Percentiles rank a stretch among this genome's conserved stretches.
These are phyloP conservation scores for Eristalinus aeneus DNA, from an alignment of 2,888 invertebrate species.

Conservation along the genomic window DNA sequence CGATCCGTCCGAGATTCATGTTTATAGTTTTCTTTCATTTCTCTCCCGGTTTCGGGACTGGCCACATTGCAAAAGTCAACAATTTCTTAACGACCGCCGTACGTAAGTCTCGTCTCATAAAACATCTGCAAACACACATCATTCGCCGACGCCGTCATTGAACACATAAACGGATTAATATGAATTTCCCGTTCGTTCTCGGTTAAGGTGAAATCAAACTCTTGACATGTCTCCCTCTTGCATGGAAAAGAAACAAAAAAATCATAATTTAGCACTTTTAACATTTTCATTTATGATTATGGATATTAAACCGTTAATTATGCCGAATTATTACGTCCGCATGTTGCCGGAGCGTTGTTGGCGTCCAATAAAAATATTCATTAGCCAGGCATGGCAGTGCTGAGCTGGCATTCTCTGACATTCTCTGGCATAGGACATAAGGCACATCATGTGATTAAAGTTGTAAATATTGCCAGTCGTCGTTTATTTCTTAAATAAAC, in stretches of 20 bases:
- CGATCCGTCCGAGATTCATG: too few species aligned
- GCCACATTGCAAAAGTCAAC: constrained; percentile 7
- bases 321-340: constrained; percentile 32
- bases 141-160: background rate
- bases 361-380: constrained; percentile 62
- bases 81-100: constrained; percentile 9
- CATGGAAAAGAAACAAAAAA: background rate
- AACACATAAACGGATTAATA: constrained; percentile 33
- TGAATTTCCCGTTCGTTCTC: constrained; percentile 25
- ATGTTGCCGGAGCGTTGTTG: constrained; percentile 56
- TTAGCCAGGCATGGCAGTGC: constrained; percentile 39
- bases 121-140: constrained; percentile 10
- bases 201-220: constrained; percentile 43
- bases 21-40: too few species aligned
- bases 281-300: constrained; percentile 66
- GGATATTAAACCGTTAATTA: constrained; percentile 67
- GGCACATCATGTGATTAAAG: constrained; percentile 50
- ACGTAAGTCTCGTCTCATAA: background rate
- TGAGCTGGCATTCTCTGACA: constrained; percentile 31
- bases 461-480: constrained; percentile 46
- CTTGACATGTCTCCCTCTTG: constrained; percentile 5
- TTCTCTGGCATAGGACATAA: background rate
- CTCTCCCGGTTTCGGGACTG: too few species aligned
- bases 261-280: constrained; percentile 52
- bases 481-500: constrained; percentile 47